Evolutionary conservation across 2,113 vertebrate genomes (phyloP), one percentile per base, ranked within the genome.

Genomic region (Eubucco bourcierii): DNA sequence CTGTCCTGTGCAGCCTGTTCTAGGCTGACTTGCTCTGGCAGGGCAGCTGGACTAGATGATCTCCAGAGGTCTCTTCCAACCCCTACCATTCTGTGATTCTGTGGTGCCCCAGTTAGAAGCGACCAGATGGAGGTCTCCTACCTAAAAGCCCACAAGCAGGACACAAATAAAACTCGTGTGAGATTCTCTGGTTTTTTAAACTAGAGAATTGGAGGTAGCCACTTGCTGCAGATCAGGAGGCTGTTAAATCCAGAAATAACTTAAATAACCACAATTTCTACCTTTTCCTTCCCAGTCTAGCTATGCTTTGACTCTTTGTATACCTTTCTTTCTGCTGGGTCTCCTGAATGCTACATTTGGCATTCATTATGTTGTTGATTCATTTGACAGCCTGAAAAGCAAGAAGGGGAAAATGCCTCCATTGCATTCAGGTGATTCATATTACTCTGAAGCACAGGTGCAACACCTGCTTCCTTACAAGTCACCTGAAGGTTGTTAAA

Each of bases 241-340:
- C 3, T 37, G 7, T 37, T 80, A 75, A 85, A 84, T 19, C 18
- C 25, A 55, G 46, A 25, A 60, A 94, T 11, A 19, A 67, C 7
- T 20, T 44, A 2, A 6, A 81, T 15, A 7, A 0, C 12, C 24
- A 28, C 0, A 0, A 4, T 1, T 10, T 64, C 7, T 16, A 66
- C 6, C 21, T 72, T 64, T 29, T 87, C 20, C 8, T 16, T 81
- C 16, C 6, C 13, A 64, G 21, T 2, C 3, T 46, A 64, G 1
- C 5, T 56, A 2, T 20, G 3, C 19, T n/a, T 63, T 61, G 21
- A 39, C 13, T 56, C 39, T 52, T 61, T 47, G 47, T 31, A 44
- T 75, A n/a, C 47, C 4, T 52, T 37, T 19, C 21, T 23, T 79
- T 52, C 71, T 72, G 18, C n/a, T 82, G 34, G 6, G 8, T 65